Conservation (phyloP, 2,888 invertebrate species). For the Pardosa pseudoannulata region DNA sequence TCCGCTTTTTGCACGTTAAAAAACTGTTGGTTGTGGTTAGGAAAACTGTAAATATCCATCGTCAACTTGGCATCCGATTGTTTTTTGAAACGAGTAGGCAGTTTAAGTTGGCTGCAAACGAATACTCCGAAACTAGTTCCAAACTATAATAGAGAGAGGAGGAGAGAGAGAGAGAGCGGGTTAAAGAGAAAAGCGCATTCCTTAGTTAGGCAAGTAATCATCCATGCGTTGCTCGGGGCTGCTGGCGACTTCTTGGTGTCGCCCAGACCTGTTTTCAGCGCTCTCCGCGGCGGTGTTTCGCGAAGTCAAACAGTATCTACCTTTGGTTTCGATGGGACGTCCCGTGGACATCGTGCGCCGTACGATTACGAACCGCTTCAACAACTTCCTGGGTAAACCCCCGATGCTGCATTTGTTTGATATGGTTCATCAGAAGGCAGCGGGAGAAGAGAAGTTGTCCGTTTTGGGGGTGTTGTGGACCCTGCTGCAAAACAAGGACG, state of each 20-base stretch:
- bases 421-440: constrained; percentile 35
- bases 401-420: constrained; percentile 35
- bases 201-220: neutral
- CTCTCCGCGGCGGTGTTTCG: neutral
- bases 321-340: constrained; percentile 24
- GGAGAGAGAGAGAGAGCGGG: too few species aligned
- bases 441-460: neutral
- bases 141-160: too few species aligned
- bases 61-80: too few species aligned
- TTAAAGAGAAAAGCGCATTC: too few species aligned
- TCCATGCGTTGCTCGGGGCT: neutral
- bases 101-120: too few species aligned
- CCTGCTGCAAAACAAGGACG: neutral
- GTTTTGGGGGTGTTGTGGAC: neutral
- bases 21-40: too few species aligned
- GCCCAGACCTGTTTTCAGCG: constrained; percentile 8
- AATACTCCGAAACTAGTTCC: too few species aligned
- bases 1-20: too few species aligned
- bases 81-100: too few species aligned
- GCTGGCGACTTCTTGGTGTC: constrained; percentile 5
- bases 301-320: constrained; percentile 12
- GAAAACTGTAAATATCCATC: too few species aligned
- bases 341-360: constrained; percentile 25
- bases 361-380: neutral
- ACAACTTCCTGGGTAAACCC: constrained; percentile 42